Base-by-base conservation (phyloP, 2,888 invertebrate genomes). In the Parelbella ahira region DNA sequence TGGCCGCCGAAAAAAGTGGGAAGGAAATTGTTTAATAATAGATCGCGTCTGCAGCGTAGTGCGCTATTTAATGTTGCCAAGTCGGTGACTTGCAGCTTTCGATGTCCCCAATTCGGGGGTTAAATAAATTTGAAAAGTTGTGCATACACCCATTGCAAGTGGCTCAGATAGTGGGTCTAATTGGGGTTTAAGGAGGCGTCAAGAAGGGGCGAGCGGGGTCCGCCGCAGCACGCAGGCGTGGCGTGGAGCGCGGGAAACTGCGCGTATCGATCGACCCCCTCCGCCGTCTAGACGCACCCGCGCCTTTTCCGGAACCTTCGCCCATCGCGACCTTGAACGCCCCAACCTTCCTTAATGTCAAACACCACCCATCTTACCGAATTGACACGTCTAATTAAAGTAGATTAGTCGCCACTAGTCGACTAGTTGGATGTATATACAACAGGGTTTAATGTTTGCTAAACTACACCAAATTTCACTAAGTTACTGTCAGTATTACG, bases 261-360 rank as follows among this genome's bases (percentile, higher is more conserved):
- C 77, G 72, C 67, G 75, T 84, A 87, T 87, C 86, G 87, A 86
- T 79, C 86, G 63, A 57, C 66, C 70, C 73, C 63, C 71, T 60
- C 55, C 65, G 18, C 12, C 77, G 87, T 84, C 86, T 87, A 87
- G 84, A 84, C 87, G 81, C 78, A 75, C 80, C 75, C 78, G 76
- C 68, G 66, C 67, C 74, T 79, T 76, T 86, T 84, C 84, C 86
- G 86, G 84, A 82, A 83, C 86, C 84, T 80, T 80, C 72, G 78
- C 68, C 71, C 70, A 41, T 15, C 10, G 69, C 79, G 86, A 87
- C 86, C 86, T 87, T 87, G 86, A 87, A 86, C 81, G 77, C 68
- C 68, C 69, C 80, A 82, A 84, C 86, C 84, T 83, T 81, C 75
- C 78, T 70, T 84, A 84, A 84, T 76, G 76, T 76, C 72, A 67